phyloP scores from a whole-genome alignment of 2,797 vertebrate genomes.

The Rhyacichthys aspro region DNA sequence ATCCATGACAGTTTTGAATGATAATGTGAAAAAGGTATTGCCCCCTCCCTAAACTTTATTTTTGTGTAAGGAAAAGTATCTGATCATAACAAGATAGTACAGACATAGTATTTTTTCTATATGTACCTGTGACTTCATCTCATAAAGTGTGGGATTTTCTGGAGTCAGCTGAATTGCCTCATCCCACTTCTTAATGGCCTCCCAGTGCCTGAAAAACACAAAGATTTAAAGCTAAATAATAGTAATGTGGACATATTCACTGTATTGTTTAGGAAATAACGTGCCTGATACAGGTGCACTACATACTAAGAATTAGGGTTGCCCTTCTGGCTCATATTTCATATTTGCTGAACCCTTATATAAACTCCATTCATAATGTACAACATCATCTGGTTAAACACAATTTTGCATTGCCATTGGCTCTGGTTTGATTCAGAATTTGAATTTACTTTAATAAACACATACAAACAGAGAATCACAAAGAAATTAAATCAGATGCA shows the following conservation, averaged over 20 bases:
- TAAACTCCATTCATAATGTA: not conserved
- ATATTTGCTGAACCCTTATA: not conserved
- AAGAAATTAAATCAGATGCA: constrained; percentile 11
- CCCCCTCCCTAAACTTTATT: no score
- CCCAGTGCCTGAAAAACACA: constrained; percentile 83
- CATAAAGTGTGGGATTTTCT: constrained; percentile 88
- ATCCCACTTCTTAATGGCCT: constrained; percentile 94
- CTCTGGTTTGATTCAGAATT: not conserved
- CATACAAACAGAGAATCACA: constrained; percentile 3
- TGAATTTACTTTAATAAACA: not conserved
- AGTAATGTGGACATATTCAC: not conserved
- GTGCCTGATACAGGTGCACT: not conserved
- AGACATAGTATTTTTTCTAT: not conserved
- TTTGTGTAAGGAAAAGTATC: not conserved
- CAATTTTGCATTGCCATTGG: constrained; percentile 2
- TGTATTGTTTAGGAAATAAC: not conserved
- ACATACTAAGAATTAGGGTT: not conserved
- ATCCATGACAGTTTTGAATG: no score
- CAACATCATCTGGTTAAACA: not conserved
- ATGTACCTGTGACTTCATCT: constrained; percentile 97
- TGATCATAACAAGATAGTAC: not conserved
- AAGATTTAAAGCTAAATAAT: constrained; percentile 18
- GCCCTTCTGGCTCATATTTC: not conserved
- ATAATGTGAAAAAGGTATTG: no score
- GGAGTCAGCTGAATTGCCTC: constrained; percentile 94